Percentiles rank a stretch among this genome's conserved stretches.
phyloP scores from a whole-genome alignment of 2,113 vertebrate species.

The Ahaetulla prasina region DNA sequence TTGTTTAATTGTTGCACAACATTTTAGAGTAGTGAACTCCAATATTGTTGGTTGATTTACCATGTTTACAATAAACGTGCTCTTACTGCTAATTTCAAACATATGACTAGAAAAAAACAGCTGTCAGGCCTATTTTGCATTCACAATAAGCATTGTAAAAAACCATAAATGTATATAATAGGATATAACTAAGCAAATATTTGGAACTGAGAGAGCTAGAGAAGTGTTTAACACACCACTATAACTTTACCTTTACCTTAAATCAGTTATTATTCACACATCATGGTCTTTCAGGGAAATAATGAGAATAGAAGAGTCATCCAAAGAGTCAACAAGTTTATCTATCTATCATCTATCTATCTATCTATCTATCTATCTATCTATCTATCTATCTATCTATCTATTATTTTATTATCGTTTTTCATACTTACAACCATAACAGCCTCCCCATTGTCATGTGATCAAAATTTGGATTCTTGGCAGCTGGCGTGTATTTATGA shows the following conservation, averaged over 20 bases:
- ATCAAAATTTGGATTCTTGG: background rate
- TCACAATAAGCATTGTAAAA: conserved; percentile 4
- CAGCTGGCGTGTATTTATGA: background rate
- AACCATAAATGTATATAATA: background rate
- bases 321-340: background rate
- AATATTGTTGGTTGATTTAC: conserved; percentile 35
- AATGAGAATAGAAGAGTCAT: background rate
- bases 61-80: conserved; percentile 8
- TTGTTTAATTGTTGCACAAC: background rate
- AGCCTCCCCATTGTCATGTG: background rate
- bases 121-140: conserved; percentile 13
- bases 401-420: too few species aligned
- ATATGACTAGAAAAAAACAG: background rate
- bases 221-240: background rate
- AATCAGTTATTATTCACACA: background rate
- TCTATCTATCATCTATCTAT: too few species aligned
- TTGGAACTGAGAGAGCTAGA: background rate
- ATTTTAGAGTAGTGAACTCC: conserved; percentile 23
- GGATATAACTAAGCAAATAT: background rate
- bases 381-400: too few species aligned
- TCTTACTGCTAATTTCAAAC: conserved; percentile 34
- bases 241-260: background rate
- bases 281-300: background rate
- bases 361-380: too few species aligned
- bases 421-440: background rate